phyloP scores from a whole-genome alignment of 2,888 invertebrate species.

The Corythucha ciliata region DNA sequence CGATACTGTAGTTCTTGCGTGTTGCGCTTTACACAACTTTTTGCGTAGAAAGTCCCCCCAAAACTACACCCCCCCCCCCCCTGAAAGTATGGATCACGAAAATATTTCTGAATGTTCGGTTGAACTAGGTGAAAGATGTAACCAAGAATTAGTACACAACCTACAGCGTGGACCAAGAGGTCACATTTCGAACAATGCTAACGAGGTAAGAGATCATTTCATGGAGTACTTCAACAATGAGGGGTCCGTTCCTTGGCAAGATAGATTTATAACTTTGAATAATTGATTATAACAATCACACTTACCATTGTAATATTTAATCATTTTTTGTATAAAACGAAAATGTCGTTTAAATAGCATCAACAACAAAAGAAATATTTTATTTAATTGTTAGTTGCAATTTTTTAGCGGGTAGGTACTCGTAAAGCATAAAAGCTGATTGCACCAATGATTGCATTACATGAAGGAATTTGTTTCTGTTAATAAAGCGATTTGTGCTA shows the following conservation, averaged over 20 bases:
- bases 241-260: conserved; percentile 28
- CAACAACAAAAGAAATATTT: too few species aligned
- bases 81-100: conserved; percentile 11
- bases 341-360: too few species aligned
- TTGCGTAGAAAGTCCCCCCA: conserved; percentile 7
- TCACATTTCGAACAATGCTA: conserved; percentile 23
- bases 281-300: too few species aligned
- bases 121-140: conserved; percentile 23
- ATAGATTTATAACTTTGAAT: conserved; percentile 23
- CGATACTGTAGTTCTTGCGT: conserved; percentile 11
- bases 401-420: too few species aligned
- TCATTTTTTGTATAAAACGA: too few species aligned
- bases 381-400: too few species aligned
- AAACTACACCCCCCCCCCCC: conserved; percentile 8
- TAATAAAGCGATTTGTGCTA: conserved; percentile 9
- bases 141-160: conserved; percentile 18
- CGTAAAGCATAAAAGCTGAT: too few species aligned
- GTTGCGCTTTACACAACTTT: conserved; percentile 7
- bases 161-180: conserved; percentile 24
- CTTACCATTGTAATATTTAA: too few species aligned
- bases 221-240: conserved; percentile 27
- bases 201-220: conserved; percentile 22
- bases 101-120: conserved; percentile 21
- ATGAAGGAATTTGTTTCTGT: too few species aligned
- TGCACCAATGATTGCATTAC: too few species aligned